A percentile compares a stretch with the other conserved stretches of the same genome.
Evolutionary conservation across 92 coral and sea anemone species (phyloP).

Genomic region (Scolanthus callimorphus): DNA sequence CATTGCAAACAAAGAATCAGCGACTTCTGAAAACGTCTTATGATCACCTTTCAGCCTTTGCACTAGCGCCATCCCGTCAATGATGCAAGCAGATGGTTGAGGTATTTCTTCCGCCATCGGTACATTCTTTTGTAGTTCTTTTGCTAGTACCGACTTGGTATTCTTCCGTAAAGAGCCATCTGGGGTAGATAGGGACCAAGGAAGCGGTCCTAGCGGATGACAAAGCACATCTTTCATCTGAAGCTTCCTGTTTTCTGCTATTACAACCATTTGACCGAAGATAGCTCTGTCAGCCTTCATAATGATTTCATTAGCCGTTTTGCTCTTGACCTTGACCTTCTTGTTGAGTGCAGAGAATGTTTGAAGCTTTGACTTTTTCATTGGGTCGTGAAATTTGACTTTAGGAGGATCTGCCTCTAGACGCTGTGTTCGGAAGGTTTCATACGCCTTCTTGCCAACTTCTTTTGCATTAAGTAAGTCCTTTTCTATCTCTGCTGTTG

Average conservation of each 20-base stretch:
- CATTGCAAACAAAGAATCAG: constrained; percentile 10
- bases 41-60: constrained; percentile 32
- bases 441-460: constrained; percentile 26
- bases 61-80: constrained; percentile 30
- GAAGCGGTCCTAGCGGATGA: constrained; percentile 58
- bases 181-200: constrained; percentile 43
- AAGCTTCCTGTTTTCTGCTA: constrained; percentile 37
- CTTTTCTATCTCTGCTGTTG: constrained; percentile 18
- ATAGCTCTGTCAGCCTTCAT: constrained; percentile 33
- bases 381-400: constrained; percentile 27
- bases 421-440: constrained; percentile 24
- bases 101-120: constrained; percentile 13
- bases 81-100: constrained; percentile 26
- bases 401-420: constrained; percentile 25
- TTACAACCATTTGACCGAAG: constrained; percentile 25
- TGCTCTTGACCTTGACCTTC: constrained; percentile 15
- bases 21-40: constrained; percentile 26
- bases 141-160: constrained; percentile 19
- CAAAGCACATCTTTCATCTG: constrained; percentile 40
- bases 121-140: constrained; percentile 26
- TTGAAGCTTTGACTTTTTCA: constrained; percentile 20
- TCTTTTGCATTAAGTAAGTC: constrained; percentile 32
- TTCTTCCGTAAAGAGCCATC: constrained; percentile 35
- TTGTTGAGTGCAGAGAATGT: constrained; percentile 21
- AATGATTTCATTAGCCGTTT: constrained; percentile 12